Conservation (phyloP, 2,797 vertebrate genomes). For the Lepus townsendii region DNA sequence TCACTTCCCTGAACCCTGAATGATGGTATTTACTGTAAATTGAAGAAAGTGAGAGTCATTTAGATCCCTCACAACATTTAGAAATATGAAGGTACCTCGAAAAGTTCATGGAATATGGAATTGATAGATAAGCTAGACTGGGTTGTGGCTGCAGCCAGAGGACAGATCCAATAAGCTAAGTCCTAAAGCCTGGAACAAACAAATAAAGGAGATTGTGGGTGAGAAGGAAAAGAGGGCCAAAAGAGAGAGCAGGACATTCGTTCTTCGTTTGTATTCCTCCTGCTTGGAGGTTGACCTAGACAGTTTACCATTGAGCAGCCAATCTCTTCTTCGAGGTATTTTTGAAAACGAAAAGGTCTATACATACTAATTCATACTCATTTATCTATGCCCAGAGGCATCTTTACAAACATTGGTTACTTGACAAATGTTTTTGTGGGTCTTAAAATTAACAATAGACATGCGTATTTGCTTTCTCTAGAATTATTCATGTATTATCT, state of each 20-base stretch:
- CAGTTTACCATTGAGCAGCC: neutral
- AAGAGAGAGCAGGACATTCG: neutral
- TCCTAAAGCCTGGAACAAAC: neutral
- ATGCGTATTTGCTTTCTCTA: neutral
- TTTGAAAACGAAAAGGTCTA: neutral
- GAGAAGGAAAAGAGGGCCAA: neutral
- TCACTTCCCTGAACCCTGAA: neutral
- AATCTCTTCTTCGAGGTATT: neutral
- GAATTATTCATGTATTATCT: neutral
- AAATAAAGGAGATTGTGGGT: fast-evolving
- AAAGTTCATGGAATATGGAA: too few species aligned
- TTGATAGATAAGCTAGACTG: too few species aligned
- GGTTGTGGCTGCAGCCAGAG: neutral
- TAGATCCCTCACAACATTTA: neutral
- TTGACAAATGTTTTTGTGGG: neutral
- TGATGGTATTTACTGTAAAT: neutral
- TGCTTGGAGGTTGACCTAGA: neutral
- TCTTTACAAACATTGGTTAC: neutral
- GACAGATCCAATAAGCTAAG: neutral
- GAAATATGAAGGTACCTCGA: neutral
- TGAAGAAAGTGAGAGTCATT: neutral
- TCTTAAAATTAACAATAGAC: conserved; percentile 45
- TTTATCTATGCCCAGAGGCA: neutral
- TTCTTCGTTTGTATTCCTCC: neutral
- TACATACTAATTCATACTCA: neutral